Evolutionary conservation across 2,797 vertebrate species (phyloP), one percentile per base, ranked within the genome.

Genomic region (Hypotaenidia philippensis): DNA sequence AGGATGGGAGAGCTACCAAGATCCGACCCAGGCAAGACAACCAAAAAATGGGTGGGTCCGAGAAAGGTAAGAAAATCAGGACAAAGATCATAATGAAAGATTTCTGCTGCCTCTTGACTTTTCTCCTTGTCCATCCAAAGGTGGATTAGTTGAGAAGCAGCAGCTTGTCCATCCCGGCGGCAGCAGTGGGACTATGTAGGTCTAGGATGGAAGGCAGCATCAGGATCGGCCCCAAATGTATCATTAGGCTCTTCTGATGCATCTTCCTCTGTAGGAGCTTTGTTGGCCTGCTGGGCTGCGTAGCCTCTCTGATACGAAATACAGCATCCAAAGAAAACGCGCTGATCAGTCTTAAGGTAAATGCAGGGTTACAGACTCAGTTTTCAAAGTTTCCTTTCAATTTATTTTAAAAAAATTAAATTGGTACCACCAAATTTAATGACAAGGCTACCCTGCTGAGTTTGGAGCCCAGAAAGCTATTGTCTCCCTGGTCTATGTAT

Each of bases 361-460:
- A 97, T 47, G 92, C 94, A 93, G 91, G 94, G 96, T 96, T 97
- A 97, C 95, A 96, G 96, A 97, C 95, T 95, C 79, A 93, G 94
- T 97, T 97, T 96, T 96, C 96, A 91, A 98, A 98, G 97, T 98
- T 97, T 94, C 84, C 93, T 95, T 97, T 96, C 96, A 97, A 94
- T 97, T 97, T 96, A 87, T 97, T 96, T 89, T 4, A 10, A 75
- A 81, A 65, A 93, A 96, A 96, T 87, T 96, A 96, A 98, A 98
- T 94, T 96, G 97, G 96, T 84, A 89, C 93, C 87, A 96, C 97
- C 95, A 94, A 97, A 97, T 97, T 97, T 98, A 98, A 98, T 98
- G 98, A 98, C 97, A 97, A 96, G 97, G 89, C 93, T 95, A 97
- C 96, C 98, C 98, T 88, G 98, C 98, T 98, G 98, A 95, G 98